Percentiles rank a stretch among this genome's conserved stretches.
Conservation (phyloP, 2,888 invertebrate species). For the Dichetophora obliterata region DNA sequence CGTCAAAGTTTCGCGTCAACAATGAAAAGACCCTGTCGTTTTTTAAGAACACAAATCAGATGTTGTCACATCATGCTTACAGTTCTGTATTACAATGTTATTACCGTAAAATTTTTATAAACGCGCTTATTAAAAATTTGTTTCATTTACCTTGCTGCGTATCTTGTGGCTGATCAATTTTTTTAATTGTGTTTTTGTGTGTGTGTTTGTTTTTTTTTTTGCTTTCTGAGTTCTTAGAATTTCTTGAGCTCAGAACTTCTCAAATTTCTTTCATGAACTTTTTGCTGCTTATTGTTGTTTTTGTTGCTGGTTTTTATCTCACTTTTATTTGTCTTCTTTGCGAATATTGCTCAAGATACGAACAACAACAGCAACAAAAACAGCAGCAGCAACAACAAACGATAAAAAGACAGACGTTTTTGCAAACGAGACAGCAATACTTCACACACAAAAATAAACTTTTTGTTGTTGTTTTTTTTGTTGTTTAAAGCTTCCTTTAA, state of each 20-base stretch:
- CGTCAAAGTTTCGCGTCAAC: too few relatives aligned
- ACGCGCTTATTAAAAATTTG: too few relatives aligned
- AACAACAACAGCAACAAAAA: not conserved
- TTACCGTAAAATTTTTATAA: too few relatives aligned
- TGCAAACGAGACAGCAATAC: not conserved
- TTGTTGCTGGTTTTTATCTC: conserved; percentile 4
- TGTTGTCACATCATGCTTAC: too few relatives aligned
- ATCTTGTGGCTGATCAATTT: too few relatives aligned
- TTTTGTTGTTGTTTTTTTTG: conserved; percentile 6
- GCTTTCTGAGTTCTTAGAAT: not conserved
- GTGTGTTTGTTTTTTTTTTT: not conserved
- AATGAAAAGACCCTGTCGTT: too few relatives aligned
- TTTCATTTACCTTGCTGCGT: too few relatives aligned
- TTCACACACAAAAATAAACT: conserved; percentile 12
- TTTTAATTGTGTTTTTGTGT: too few relatives aligned
- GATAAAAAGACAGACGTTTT: not conserved
- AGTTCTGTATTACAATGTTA: too few relatives aligned
- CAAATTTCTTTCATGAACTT: not conserved
- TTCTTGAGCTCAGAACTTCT: not conserved
- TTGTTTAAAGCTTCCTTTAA: conserved; percentile 15
- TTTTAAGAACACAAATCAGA: too few relatives aligned
- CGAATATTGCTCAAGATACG: not conserved
- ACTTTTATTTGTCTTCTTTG: conserved; percentile 21
- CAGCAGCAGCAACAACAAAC: not conserved
- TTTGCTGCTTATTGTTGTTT: conserved; percentile 2